Conservation (phyloP, 92 coral and sea anemone genomes). For the Hydrozoanthus gracilis region DNA sequence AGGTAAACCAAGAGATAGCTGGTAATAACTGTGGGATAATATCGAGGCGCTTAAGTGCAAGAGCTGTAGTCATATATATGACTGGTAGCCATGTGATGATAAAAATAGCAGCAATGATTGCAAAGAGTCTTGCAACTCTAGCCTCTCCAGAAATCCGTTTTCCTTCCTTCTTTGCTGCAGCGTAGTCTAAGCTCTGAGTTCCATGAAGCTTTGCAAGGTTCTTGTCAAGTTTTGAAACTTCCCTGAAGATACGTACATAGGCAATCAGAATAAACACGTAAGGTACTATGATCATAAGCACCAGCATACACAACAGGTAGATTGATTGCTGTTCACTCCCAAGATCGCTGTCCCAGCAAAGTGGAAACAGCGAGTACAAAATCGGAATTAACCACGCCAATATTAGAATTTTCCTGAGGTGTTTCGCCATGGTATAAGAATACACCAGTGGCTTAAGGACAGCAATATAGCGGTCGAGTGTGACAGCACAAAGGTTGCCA, state of each 20-base stretch:
- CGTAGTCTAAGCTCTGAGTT: constrained; percentile 43
- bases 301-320: constrained; percentile 69
- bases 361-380: constrained; percentile 62
- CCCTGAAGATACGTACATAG: constrained; percentile 77
- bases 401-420: constrained; percentile 67
- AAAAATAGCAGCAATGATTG: constrained; percentile 80
- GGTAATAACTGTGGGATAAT: constrained; percentile 60
- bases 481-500: constrained; percentile 84
- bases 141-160: constrained; percentile 82
- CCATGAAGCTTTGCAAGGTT: constrained; percentile 63
- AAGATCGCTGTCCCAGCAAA: constrained; percentile 50
- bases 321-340: constrained; percentile 32
- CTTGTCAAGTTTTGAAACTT: constrained; percentile 74
- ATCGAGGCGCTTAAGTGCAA: constrained; percentile 58
- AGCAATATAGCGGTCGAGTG: constrained; percentile 83
- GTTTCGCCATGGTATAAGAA: constrained; percentile 76
- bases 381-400: constrained; percentile 75
- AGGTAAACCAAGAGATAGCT: constrained; percentile 78
- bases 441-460: constrained; percentile 79
- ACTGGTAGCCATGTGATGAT: constrained; percentile 84
- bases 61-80: constrained; percentile 78
- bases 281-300: constrained; percentile 69
- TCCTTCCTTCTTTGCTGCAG: constrained; percentile 70
- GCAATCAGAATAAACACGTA: constrained; percentile 76
- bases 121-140: constrained; percentile 80